Percentiles rank a stretch among this genome's conserved stretches.
These are phyloP conservation scores for Hapalemur alaotrensis DNA, from an alignment of 2,797 vertebrate genomes.

Conservation along the genomic window DNA sequence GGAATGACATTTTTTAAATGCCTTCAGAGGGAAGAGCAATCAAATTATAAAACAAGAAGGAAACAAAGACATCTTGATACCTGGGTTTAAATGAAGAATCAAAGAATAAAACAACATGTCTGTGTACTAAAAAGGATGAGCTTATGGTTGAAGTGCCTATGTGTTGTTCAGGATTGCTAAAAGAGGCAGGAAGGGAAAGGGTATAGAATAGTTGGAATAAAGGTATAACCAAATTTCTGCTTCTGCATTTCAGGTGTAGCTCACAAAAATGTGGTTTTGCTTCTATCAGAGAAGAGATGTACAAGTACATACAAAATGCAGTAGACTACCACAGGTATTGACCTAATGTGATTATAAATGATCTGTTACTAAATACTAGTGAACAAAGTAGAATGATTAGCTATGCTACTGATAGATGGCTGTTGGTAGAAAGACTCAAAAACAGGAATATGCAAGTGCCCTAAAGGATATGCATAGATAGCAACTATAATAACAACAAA, in stretches of 20 bases:
- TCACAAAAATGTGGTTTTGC: not conserved
- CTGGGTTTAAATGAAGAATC: not conserved
- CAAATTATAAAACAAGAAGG: not conserved
- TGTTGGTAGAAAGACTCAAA: not conserved
- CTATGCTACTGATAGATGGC: not conserved
- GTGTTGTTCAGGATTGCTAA: not conserved
- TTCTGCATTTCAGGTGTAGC: not conserved
- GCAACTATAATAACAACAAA: not conserved
- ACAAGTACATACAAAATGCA: not conserved
- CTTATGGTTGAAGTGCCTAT: not conserved
- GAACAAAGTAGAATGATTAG: not conserved
- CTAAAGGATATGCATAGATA: not conserved
- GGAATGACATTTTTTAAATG: not conserved
- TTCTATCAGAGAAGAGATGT: not conserved
- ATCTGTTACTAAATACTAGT: not conserved
- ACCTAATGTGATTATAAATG: not conserved
- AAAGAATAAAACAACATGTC: not conserved
- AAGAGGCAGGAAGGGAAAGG: not conserved
- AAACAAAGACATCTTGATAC: not conserved
- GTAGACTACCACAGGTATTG: not conserved
- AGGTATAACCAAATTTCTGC: not conserved
- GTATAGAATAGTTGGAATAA: too few relatives aligned
- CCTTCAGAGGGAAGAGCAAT: not conserved
- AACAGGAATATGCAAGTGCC: not conserved
- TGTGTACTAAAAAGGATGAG: not conserved